Conservation (phyloP, 1,140 invertebrate genomes). For the Bombus impatiens region DNA sequence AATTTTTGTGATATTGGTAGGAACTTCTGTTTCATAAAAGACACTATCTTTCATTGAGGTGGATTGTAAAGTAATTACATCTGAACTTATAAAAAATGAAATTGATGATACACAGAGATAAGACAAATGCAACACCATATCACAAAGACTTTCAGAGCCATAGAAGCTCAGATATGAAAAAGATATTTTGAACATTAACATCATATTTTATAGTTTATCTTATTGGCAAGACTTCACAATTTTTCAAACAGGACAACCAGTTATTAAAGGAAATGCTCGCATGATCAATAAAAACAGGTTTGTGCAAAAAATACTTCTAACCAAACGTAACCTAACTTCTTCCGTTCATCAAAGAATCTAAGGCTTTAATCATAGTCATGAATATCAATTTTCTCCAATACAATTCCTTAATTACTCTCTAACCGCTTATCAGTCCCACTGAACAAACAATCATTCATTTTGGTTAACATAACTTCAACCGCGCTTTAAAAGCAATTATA, state of each 20-base stretch:
- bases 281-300: background rate
- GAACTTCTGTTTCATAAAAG: too few species aligned
- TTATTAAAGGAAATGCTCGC: background rate
- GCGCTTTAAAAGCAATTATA: background rate
- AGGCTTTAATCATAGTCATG: background rate
- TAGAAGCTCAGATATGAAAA: too few species aligned
- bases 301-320: background rate
- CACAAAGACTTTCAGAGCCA: too few species aligned
- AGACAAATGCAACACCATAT: too few species aligned
- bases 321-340: background rate
- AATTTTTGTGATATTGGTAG: background rate
- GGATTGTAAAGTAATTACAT: too few species aligned
- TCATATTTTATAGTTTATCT: background rate
- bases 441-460: constrained; percentile 6
- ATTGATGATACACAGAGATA: too few species aligned
- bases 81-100: too few species aligned
- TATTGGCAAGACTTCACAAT: background rate
- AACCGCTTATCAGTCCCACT: background rate
- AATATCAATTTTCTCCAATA: background rate
- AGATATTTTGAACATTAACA: background rate
- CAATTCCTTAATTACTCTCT: background rate
- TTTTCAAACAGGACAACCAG: background rate
- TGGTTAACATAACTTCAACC: background rate
- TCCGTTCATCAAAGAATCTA: too few species aligned
- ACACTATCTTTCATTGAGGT: too few species aligned